Conservation (phyloP, 1,140 invertebrate genomes). For the Drosophila varians region DNA sequence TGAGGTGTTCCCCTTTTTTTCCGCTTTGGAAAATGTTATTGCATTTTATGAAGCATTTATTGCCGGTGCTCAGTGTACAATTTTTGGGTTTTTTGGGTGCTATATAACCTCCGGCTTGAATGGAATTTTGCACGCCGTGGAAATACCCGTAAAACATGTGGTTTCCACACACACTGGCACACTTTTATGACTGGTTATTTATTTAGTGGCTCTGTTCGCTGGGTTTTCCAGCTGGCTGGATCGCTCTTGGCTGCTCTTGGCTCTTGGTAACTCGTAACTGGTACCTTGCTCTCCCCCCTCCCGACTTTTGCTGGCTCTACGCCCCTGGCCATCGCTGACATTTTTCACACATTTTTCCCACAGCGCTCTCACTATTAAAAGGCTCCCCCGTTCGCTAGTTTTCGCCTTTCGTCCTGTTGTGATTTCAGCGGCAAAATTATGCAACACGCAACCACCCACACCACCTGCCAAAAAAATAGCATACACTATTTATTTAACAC, state of each 20-base stretch:
- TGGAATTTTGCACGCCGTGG: constrained; percentile 52
- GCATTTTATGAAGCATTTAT: constrained; percentile 53
- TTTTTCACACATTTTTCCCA: constrained; percentile 72
- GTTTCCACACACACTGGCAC: constrained; percentile 19
- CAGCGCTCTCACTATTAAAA: constrained; percentile 16
- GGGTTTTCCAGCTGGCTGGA: constrained; percentile 74
- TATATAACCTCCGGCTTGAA: constrained; percentile 32
- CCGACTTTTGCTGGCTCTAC: constrained; percentile 23
- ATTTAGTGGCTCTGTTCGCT: constrained; percentile 70
- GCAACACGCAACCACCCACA: constrained; percentile 2
- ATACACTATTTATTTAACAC: background rate
- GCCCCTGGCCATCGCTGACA: constrained; percentile 64
- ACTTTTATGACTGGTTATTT: constrained; percentile 79
- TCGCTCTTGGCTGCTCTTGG: constrained; percentile 3
- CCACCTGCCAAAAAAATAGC: background rate
- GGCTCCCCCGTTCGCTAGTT: background rate
- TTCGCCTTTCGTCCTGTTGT: constrained; percentile 49
- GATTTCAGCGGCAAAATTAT: constrained; percentile 47
- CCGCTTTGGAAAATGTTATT: constrained; percentile 18
- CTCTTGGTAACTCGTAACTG: background rate
- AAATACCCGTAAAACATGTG: constrained; percentile 61
- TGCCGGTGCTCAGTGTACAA: constrained; percentile 5
- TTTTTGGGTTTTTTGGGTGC: constrained; percentile 2
- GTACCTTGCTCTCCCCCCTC: background rate
- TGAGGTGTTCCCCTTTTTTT: constrained; percentile 2